Evolutionary conservation across 2,888 invertebrate species (phyloP).

Genomic region (Melikaiella ostensackeni): DNA sequence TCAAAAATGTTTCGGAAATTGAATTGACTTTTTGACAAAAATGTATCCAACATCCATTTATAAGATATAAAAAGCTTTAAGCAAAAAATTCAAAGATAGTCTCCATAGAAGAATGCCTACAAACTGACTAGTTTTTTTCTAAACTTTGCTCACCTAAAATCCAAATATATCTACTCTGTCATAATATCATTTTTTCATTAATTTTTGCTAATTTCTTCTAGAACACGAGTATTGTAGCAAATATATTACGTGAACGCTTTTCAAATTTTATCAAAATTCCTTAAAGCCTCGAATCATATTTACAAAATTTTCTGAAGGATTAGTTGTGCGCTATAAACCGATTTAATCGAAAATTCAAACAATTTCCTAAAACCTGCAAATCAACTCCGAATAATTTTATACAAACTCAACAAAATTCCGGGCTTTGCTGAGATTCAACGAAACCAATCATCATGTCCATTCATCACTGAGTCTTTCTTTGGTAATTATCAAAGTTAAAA

Average conservation of each 20-base stretch:
- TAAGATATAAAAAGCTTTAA: background rate
- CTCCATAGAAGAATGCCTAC: background rate
- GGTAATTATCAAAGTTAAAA: slow-evolving; percentile 17
- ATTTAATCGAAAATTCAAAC: background rate
- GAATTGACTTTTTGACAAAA: background rate
- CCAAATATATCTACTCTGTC: background rate
- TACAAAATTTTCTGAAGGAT: background rate
- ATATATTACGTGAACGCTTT: background rate
- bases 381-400: background rate
- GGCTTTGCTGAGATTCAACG: slow-evolving; percentile 8
- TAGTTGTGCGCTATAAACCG: background rate
- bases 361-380: background rate
- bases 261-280: background rate
- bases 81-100: background rate
- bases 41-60: background rate
- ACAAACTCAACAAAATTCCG: background rate
- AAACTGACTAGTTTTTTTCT: slow-evolving; percentile 11
- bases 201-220: background rate
- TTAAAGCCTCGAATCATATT: background rate
- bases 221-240: background rate
- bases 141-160: too few species aligned
- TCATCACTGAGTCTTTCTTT: slow-evolving; percentile 16
- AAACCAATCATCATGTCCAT: background rate
- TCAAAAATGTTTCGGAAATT: background rate
- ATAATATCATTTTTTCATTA: background rate